Evolutionary conservation across 2,797 vertebrate genomes (phyloP).

Genomic region (Atherinosoma microstoma): DNA sequence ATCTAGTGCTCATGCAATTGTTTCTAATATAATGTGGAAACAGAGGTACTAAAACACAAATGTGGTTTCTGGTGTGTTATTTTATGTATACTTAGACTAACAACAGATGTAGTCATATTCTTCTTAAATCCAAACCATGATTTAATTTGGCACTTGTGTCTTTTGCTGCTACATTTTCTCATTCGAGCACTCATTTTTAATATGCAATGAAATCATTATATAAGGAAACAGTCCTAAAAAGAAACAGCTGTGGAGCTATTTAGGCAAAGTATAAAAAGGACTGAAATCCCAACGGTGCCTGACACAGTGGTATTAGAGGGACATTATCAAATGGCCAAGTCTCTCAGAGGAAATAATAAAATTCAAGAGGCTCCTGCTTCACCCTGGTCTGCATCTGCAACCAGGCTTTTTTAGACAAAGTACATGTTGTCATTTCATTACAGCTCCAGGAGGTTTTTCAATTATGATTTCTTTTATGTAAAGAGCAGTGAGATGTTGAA

Average conservation of each 20-base stretch:
- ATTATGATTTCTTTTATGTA: slow-evolving; percentile 5
- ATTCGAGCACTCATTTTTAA: background rate
- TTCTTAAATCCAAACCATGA: slow-evolving; percentile 5
- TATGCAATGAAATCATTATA: background rate
- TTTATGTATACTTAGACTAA: too few relatives aligned
- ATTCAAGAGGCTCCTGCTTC: slow-evolving; percentile 16
- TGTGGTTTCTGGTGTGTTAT: too few relatives aligned
- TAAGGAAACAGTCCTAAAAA: background rate
- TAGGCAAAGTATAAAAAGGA: slow-evolving; percentile 8
- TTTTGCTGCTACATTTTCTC: background rate
- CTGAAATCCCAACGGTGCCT: background rate
- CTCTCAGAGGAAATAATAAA: slow-evolving; percentile 16
- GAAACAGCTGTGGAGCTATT: slow-evolving; percentile 14
- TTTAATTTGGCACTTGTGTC: slow-evolving; percentile 9
- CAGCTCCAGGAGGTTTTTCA: background rate
- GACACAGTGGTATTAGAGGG: slow-evolving; percentile 17
- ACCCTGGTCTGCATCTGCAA: background rate
- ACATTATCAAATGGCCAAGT: slow-evolving; percentile 2
- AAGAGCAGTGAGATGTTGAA: background rate
- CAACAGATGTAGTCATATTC: background rate
- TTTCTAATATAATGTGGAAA: too few relatives aligned
- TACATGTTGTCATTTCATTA: background rate
- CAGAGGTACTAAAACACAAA: too few relatives aligned
- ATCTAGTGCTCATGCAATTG: too few relatives aligned
- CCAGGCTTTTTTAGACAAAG: background rate